These are phyloP conservation scores for Mythimna vitellina DNA, from an alignment of 2,888 invertebrate species.

Conservation along the genomic window DNA sequence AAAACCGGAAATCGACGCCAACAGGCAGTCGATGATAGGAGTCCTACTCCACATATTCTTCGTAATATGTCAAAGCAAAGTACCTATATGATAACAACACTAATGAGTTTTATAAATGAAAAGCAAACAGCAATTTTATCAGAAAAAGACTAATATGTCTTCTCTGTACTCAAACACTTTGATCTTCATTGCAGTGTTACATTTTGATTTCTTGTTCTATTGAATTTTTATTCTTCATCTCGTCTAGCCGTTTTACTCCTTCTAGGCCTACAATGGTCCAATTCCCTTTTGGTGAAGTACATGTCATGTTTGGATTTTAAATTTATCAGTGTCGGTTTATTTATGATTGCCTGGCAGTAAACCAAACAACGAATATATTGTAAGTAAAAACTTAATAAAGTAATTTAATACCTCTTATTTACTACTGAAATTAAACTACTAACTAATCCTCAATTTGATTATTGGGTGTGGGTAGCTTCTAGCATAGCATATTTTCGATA, in stretches of 20 bases:
- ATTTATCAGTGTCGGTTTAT: conserved; percentile 31
- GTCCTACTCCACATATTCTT: background rate
- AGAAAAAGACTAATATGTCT: background rate
- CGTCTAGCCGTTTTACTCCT: background rate
- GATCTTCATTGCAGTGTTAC: background rate
- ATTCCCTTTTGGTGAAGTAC: background rate
- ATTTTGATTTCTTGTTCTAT: background rate
- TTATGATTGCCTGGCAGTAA: conserved; percentile 4
- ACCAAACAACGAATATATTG: background rate
- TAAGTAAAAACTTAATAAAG: conserved; percentile 7
- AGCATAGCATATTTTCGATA: conserved; percentile 17
- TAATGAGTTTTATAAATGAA: background rate
- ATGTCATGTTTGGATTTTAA: background rate
- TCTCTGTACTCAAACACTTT: background rate
- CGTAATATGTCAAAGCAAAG: background rate
- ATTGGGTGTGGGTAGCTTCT: too few relatives aligned
- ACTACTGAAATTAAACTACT: background rate
- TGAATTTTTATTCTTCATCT: background rate
- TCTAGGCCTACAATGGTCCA: background rate
- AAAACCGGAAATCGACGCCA: background rate
- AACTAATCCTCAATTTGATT: too few relatives aligned
- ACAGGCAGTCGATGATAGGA: background rate
- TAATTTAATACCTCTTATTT: background rate
- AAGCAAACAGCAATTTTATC: background rate
- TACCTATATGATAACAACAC: background rate